Evolutionary conservation across 2,797 vertebrate species (phyloP), one percentile per base, ranked within the genome.

Genomic region (Gymnoscopelus braueri): DNA sequence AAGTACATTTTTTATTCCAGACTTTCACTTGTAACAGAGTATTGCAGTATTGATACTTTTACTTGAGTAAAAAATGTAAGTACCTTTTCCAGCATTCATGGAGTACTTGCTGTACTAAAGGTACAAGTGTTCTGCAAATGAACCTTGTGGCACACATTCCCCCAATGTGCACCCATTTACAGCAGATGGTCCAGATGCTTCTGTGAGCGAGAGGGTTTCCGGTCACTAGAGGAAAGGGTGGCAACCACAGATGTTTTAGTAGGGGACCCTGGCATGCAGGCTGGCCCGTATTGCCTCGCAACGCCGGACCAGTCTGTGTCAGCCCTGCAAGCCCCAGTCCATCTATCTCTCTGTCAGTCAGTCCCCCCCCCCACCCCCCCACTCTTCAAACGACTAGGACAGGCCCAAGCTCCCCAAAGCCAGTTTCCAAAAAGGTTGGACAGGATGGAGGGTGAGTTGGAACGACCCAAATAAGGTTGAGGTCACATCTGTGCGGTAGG

Each of bases 281-380:
- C 9, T 9, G 24, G 24, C 49, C 26, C 47, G 32, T 53, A 3
- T 63, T 63, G 67, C 49, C 59, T 65, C 72, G 55, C 61, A 1
- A 77, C 63, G 26, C 60, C 48, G 7, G 57, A 59, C 48, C 78
- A 49, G 82, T 59, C 71, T 72, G 77, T 64, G 67, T 47, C 51
- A 47, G 47, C 79, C 85, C 35, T 35, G 49, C 67, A 0, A 83
- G 87, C 72, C 19, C 57, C 69, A 68, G 78, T 65, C 32, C 44
- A 90, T 91, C 82, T 77, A 86, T 91, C 88, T 85, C 83, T 62
- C 71, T 77, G 83, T 73, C 83, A 77, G 39, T 60, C 61, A 77
- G 39, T 60, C 61, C 61, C 61, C 65, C 51, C 62, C 62, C 54
- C 65, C 62, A 35, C 13, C n/a, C 19, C 67, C 1, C 3, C 2